These are phyloP conservation scores for Panthera tigris DNA, from an alignment of 2,113 vertebrate species.

Conservation along the genomic window DNA sequence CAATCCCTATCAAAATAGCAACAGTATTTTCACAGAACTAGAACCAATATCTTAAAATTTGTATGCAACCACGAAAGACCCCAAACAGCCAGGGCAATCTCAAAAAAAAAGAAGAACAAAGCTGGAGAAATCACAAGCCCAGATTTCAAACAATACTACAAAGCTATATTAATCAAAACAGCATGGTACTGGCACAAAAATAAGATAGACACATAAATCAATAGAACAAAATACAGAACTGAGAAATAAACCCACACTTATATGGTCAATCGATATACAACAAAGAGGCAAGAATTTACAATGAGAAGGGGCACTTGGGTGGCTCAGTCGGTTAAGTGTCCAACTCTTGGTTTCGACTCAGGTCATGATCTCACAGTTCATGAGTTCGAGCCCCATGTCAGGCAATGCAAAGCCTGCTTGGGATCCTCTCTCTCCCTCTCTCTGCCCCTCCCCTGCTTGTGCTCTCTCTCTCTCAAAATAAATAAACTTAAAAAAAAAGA, in stretches of 20 bases:
- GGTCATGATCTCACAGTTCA: too few relatives aligned
- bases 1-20: not conserved
- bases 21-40: not conserved
- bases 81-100: not conserved
- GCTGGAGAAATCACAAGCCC: not conserved
- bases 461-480: too few relatives aligned
- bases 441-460: too few relatives aligned
- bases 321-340: too few relatives aligned
- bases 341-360: too few relatives aligned
- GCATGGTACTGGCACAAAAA: not conserved
- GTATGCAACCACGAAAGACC: not conserved
- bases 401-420: too few relatives aligned
- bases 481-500: not conserved
- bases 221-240: not conserved
- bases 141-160: not conserved
- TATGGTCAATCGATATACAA: not conserved
- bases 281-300: not conserved
- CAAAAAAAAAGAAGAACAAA: not conserved
- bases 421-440: too few relatives aligned
- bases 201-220: not conserved
- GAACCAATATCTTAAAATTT: not conserved
- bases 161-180: not conserved
- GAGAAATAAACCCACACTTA: not conserved
- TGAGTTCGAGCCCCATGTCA: too few relatives aligned
- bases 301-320: not conserved